Evolutionary conservation across 1,140 invertebrate genomes (phyloP).

Genomic region (Papilio polyxenes): DNA sequence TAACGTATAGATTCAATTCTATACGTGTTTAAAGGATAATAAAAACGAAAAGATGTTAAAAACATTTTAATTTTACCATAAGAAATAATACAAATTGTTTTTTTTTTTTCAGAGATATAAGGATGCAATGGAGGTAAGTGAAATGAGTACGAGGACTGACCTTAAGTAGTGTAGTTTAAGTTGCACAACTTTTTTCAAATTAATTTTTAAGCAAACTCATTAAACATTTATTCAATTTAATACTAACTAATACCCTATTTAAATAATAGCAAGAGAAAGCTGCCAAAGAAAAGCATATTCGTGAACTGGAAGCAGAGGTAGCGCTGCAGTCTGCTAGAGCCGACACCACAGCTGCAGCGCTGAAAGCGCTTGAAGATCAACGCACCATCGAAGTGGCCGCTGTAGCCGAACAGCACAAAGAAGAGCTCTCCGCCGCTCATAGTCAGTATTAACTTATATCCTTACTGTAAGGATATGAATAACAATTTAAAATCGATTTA

Average conservation of each 20-base stretch:
- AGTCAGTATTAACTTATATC: conserved; percentile 52
- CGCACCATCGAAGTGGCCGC: conserved; percentile 66
- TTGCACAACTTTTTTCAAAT: not conserved
- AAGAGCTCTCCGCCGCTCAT: conserved; percentile 74
- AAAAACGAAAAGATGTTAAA: no score
- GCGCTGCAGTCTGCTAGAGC: conserved; percentile 72
- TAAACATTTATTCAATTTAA: not conserved
- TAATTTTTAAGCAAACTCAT: not conserved
- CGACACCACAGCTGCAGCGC: conserved; percentile 77
- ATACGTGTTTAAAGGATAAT: not conserved
- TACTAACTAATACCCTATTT: not conserved
- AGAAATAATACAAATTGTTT: conserved; percentile 42
- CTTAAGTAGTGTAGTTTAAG: no score
- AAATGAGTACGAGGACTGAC: not conserved
- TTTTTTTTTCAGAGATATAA: conserved; percentile 77
- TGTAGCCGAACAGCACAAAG: conserved; percentile 68
- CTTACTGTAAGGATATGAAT: not conserved
- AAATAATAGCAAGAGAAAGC: conserved; percentile 62
- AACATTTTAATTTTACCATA: not conserved
- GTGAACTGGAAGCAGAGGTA: conserved; percentile 75
- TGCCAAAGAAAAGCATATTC: conserved; percentile 65
- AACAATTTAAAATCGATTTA: not conserved
- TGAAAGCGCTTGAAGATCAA: conserved; percentile 67
- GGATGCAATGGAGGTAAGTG: conserved; percentile 85
- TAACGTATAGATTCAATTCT: not conserved